Conservation (phyloP, 2,888 invertebrate genomes). For the Rhamphomyia laevipes region DNA sequence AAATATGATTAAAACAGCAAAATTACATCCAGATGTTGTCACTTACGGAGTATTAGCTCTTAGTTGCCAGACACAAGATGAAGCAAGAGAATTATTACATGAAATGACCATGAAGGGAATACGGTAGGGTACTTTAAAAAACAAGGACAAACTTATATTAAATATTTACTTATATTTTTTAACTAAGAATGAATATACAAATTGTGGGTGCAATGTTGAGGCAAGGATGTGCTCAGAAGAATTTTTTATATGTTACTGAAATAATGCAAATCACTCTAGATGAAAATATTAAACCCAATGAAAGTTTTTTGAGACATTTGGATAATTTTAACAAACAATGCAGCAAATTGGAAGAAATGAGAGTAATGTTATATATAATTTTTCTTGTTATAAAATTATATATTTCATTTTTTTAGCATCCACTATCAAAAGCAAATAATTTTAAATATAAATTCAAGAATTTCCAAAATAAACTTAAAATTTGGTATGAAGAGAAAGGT, state of each 20-base stretch:
- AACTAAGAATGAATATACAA: slow-evolving; percentile 53
- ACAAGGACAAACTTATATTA: background rate
- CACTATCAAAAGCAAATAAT: slow-evolving; percentile 22
- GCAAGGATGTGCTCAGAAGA: slow-evolving; percentile 46
- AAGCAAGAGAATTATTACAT: slow-evolving; percentile 51
- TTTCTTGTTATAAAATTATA: slow-evolving; percentile 2
- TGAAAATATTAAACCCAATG: slow-evolving; percentile 50
- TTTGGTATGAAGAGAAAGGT: slow-evolving; percentile 39
- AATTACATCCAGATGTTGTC: slow-evolving; percentile 56
- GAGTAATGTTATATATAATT: background rate
- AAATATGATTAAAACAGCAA: slow-evolving; percentile 43
- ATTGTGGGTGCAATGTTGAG: slow-evolving; percentile 63
- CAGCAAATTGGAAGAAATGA: slow-evolving; percentile 13
- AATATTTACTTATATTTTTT: slow-evolving; percentile 9
- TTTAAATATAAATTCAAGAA: slow-evolving; percentile 36
- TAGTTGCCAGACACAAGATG: slow-evolving; percentile 53
- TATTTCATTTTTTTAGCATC: slow-evolving; percentile 32
- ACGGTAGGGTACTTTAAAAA: slow-evolving; percentile 38
- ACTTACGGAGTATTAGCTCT: slow-evolving; percentile 81
- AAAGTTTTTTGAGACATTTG: slow-evolving; percentile 48
- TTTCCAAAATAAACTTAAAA: slow-evolving; percentile 40
- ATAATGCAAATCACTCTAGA: slow-evolving; percentile 53
- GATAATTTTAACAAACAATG: slow-evolving; percentile 49
- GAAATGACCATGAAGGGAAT: slow-evolving; percentile 58
- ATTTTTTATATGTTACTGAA: slow-evolving; percentile 55